Conservation (phyloP, 2,113 vertebrate genomes). For the Urocynchramus pylzowi region DNA sequence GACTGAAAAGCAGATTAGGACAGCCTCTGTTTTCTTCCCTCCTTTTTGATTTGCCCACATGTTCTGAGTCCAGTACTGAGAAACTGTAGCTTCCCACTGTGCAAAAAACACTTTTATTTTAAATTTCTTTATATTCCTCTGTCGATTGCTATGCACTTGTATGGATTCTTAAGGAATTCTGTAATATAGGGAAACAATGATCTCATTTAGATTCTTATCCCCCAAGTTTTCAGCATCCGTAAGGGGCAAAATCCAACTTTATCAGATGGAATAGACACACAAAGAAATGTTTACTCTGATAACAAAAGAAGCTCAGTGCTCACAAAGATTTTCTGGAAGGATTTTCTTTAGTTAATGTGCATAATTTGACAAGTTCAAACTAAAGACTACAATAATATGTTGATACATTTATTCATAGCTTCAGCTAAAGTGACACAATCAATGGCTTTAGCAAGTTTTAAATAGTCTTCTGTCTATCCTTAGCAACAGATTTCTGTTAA, state of each 20-base stretch:
- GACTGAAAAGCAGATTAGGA: background rate
- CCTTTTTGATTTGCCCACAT: background rate
- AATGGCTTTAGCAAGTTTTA: background rate
- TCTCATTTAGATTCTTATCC: background rate
- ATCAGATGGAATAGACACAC: background rate
- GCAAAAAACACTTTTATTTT: background rate
- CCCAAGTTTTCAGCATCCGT: background rate
- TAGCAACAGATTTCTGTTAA: background rate
- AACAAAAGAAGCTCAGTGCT: background rate
- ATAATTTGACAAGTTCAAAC: background rate
- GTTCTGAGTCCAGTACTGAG: background rate
- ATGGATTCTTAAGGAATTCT: background rate
- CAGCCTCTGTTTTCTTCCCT: background rate
- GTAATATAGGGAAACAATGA: background rate
- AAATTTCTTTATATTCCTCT: background rate
- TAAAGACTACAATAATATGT: background rate
- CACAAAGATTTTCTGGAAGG: background rate
- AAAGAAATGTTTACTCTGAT: background rate
- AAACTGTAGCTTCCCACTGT: background rate
- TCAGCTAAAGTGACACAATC: background rate
- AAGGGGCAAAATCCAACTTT: background rate
- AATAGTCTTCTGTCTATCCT: background rate
- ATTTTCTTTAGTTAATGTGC: background rate
- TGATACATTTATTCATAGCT: background rate
- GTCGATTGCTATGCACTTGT: background rate